Conservation (phyloP, 2,888 invertebrate species). For the Archips xylosteana region DNA sequence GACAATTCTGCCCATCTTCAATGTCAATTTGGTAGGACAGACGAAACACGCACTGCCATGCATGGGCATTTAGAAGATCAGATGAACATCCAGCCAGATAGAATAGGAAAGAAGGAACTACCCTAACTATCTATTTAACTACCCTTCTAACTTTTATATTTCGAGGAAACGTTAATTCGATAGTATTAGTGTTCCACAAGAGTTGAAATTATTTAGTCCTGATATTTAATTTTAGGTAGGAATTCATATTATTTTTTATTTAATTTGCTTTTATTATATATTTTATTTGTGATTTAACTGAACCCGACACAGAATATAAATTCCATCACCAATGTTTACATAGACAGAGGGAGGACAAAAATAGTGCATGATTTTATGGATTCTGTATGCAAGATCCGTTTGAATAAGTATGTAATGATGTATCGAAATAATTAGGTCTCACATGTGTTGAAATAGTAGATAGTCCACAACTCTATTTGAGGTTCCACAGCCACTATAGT, state of each 20-base stretch:
- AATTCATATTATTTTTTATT: not conserved
- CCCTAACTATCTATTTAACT: no score
- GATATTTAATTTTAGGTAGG: not conserved
- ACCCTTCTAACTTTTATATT: not conserved
- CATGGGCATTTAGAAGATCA: conserved; percentile 1
- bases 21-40: conserved; percentile 5
- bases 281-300: conserved; percentile 10
- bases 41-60: conserved; percentile 7
- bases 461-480: not conserved
- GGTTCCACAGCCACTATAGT: not conserved
- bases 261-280: not conserved
- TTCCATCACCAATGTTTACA: conserved; percentile 41
- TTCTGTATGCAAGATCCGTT: not conserved
- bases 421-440: conserved; percentile 37
- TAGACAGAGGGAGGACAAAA: conserved; percentile 7
- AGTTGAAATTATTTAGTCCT: not conserved
- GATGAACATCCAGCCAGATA: not conserved
- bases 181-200: not conserved
- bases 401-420: conserved; percentile 1
- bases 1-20: not conserved
- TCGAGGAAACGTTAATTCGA: not conserved
- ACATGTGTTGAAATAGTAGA: conserved; percentile 22
- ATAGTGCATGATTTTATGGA: not conserved
- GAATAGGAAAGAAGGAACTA: not conserved
- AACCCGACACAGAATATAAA: conserved; percentile 17